Base-by-base conservation (phyloP, 1,140 invertebrate species). In the Drosophila varians region DNA sequence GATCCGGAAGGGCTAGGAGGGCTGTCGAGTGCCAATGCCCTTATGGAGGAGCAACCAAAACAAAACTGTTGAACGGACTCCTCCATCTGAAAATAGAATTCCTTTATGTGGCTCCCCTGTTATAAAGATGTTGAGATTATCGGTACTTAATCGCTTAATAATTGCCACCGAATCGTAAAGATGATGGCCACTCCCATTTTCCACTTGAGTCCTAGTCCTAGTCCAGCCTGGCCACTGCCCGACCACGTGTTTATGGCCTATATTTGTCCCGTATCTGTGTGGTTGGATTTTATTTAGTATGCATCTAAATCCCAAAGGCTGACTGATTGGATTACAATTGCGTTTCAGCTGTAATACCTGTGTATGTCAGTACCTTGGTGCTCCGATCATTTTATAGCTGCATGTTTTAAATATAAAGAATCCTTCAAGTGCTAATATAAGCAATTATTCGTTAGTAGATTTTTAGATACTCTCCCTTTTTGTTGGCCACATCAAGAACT, bases 91-190 rank as follows among this genome's bases (percentile, higher is more conserved):
- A 69, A 64, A 70, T 76, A 70, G 23, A 56, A 69, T 48, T 48
- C 19, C 4, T 61, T 28, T 65, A 60, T 64, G 21, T 47, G 28
- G 14, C 25, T n/a, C n/a, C 12, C 38, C 14, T 8, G 42, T 28
- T 52, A 78, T 78, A 84, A 83, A 83, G 74, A 83, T 74, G 57
- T 83, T 77, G 57, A 77, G 78, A 83, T 84, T 71, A 78, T 52
- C 16, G 21, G 31, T 4, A n/a, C 28, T 51, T 78, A 83, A 84
- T 84, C 74, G 79, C 34, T 55, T 42, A 70, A 64, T 83, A 77
- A 82, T 82, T 64, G 56, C 19, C 36, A 36, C 40, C 16, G n/a
- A 54, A 47, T 79, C 43, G 65, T 74, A 64, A 78, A 79, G 31
- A 45, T 54, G 48, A 51, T 19, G 26, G n/a, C 56, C 46, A 51